Conservation (phyloP, 2,888 invertebrate genomes). For the Lithophane leautieri region DNA sequence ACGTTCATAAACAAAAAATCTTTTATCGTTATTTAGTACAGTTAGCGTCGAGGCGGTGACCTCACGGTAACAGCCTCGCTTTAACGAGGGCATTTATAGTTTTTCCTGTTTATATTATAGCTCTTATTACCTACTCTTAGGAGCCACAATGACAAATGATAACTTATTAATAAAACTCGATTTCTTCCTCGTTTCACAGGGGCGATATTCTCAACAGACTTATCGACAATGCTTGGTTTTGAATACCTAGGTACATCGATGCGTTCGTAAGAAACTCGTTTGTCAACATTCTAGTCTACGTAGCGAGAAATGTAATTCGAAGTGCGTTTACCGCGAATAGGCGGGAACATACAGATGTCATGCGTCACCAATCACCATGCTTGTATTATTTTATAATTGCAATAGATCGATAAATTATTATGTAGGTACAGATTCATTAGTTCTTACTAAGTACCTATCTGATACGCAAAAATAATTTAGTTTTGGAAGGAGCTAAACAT, state of each 20-base stretch:
- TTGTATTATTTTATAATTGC: not conserved
- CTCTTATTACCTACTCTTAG: conserved; percentile 9
- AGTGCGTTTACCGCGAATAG: not conserved
- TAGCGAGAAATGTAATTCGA: conserved; percentile 25
- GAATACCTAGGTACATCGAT: conserved; percentile 35
- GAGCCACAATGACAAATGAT: conserved; percentile 25
- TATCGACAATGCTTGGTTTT: conserved; percentile 16
- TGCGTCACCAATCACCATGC: conserved; percentile 33
- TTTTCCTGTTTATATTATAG: conserved; percentile 43
- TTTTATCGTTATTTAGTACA: conserved; percentile 28
- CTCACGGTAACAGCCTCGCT: conserved; percentile 55
- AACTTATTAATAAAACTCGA: conserved; percentile 32
- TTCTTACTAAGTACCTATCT: not conserved
- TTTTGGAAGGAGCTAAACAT: not conserved
- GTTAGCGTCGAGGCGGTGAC: conserved; percentile 50
- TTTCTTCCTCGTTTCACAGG: conserved; percentile 44
- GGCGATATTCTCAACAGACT: conserved; percentile 29
- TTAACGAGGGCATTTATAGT: conserved; percentile 49
- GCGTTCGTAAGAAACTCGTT: conserved; percentile 32
- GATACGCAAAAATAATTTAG: not conserved
- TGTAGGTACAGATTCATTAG: conserved; percentile 7
- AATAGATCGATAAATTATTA: conserved; percentile 1
- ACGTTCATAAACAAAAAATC: not conserved
- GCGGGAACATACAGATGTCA: conserved; percentile 11
- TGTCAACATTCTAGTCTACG: conserved; percentile 26